These are phyloP conservation scores for Psittacula echo DNA, from an alignment of 2,797 vertebrate species.

Conservation along the genomic window DNA sequence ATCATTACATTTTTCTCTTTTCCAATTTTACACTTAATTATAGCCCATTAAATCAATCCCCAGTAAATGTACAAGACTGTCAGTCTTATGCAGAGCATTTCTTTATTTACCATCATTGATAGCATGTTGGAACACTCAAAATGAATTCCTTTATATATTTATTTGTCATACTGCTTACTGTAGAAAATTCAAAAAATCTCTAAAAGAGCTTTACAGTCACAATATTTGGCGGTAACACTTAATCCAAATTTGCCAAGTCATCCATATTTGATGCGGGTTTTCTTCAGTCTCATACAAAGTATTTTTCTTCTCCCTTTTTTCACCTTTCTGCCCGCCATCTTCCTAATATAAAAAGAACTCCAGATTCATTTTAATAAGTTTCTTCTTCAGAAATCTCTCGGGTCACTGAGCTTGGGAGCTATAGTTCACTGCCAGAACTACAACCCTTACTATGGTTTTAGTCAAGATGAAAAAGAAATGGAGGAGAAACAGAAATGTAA, in stretches of 20 bases:
- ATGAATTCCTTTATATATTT: background rate
- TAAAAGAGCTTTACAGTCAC: background rate
- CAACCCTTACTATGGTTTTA: background rate
- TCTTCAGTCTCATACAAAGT: background rate
- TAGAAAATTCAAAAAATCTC: background rate
- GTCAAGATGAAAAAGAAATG: background rate
- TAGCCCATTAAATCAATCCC: slow-evolving; percentile 23
- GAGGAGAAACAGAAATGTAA: background rate
- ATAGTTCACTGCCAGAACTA: background rate
- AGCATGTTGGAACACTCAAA: background rate
- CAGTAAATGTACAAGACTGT: background rate
- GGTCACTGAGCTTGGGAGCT: background rate
- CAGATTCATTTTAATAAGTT: background rate
- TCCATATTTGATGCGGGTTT: background rate
- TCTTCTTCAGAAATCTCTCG: background rate
- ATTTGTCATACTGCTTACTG: slow-evolving; percentile 3
- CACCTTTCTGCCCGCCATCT: background rate
- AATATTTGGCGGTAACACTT: background rate
- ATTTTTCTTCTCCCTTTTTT: background rate
- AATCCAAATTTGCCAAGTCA: background rate
- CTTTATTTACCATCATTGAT: slow-evolving; percentile 6
- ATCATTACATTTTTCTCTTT: slow-evolving; percentile 46
- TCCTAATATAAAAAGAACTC: background rate
- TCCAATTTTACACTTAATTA: slow-evolving; percentile 60
- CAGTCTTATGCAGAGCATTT: background rate